Conservation (phyloP, 2,888 invertebrate species). For the Crioceris asparagi region DNA sequence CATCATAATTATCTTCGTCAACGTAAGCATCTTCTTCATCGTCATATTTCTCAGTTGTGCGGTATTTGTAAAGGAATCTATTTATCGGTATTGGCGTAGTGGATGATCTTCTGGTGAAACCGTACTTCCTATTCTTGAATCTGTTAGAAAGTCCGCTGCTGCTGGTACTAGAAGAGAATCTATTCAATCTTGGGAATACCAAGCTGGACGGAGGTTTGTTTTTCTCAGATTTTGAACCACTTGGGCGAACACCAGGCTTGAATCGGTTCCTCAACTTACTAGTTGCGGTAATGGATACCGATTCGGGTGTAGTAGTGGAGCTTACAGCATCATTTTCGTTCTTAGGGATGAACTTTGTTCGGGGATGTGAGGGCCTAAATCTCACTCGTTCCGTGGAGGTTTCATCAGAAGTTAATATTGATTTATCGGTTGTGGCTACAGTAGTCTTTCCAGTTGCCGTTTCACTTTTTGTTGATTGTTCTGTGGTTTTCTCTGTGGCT, state of each 20-base stretch:
- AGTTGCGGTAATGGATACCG: too few relatives aligned
- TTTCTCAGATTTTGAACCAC: too few relatives aligned
- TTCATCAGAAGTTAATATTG: constrained; percentile 11
- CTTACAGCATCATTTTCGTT: too few relatives aligned
- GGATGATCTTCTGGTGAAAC: too few relatives aligned
- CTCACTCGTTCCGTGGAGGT: constrained; percentile 9
- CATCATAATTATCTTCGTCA: neutral
- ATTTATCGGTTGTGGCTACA: constrained; percentile 5
- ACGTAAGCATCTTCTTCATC: constrained; percentile 4
- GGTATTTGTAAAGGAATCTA: constrained; percentile 17
- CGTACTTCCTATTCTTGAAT: constrained; percentile 10
- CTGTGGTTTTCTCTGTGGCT: constrained; percentile 4
- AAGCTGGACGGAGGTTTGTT: too few relatives aligned
- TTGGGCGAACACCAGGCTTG: neutral
- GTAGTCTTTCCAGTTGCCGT: constrained; percentile 6
- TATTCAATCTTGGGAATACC: too few relatives aligned
- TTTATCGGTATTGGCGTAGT: constrained; percentile 13
- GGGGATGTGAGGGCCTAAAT: too few relatives aligned
- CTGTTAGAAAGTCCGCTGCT: neutral
- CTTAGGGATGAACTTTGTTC: too few relatives aligned
- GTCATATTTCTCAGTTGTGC: constrained; percentile 12
- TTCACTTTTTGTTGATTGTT: neutral
- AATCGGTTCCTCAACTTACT: neutral
- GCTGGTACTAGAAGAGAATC: neutral
- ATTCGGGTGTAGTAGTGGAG: too few relatives aligned